These are phyloP conservation scores for Zaprionus lineosus DNA, from an alignment of 2,888 invertebrate species.

Conservation along the genomic window DNA sequence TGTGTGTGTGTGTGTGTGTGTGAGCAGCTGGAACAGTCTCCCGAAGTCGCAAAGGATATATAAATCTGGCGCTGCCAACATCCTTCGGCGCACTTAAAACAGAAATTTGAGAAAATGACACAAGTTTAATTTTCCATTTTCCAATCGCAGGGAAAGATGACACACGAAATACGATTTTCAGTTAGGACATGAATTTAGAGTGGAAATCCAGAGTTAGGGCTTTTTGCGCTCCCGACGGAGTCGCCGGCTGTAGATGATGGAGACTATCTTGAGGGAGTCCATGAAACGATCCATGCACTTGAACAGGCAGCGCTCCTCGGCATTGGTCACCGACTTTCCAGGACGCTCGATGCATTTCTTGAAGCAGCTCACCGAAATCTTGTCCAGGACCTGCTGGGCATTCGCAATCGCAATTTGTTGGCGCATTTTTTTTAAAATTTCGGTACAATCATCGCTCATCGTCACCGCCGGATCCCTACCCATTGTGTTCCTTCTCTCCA, in stretches of 20 bases:
- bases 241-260: slow-evolving; percentile 30
- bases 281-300: slow-evolving; percentile 46
- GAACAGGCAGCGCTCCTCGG: slow-evolving; percentile 28
- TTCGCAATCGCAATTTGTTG: slow-evolving; percentile 42
- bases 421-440: slow-evolving; percentile 22
- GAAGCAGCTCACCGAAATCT: slow-evolving; percentile 35
- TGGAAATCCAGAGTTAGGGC: not conserved
- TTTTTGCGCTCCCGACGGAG: slow-evolving; percentile 1
- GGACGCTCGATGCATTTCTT: slow-evolving; percentile 32
- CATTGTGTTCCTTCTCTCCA: no score
- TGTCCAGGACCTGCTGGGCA: slow-evolving; percentile 26
- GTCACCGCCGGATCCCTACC: slow-evolving; percentile 7
- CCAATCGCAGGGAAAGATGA: no score
- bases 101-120: no score
- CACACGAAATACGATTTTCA: no score
- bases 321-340: slow-evolving; percentile 12
- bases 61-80: no score
- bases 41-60: no score
- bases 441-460: slow-evolving; percentile 1
- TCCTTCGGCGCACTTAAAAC: no score
- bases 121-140: no score
- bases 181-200: not conserved
- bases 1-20: no score
- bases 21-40: no score
- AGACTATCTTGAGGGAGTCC: slow-evolving; percentile 37